Evolutionary conservation across 2,888 invertebrate genomes (phyloP).

Genomic region (Volucella inflata): DNA sequence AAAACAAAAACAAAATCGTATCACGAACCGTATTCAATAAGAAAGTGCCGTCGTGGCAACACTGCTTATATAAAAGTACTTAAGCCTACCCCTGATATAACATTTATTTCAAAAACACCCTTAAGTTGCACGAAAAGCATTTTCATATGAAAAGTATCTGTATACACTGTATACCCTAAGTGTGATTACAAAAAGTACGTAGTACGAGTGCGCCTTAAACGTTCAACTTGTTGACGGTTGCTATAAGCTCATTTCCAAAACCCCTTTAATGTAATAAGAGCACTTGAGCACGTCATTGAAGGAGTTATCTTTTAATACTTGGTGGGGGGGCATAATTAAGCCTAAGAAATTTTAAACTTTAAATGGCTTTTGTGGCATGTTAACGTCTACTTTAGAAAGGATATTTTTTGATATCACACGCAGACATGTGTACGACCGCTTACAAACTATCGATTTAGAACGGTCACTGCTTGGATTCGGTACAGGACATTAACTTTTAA

Average conservation of each 20-base stretch:
- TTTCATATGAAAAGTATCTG: constrained; percentile 15
- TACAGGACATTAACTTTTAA: constrained; percentile 24
- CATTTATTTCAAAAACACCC: constrained; percentile 3
- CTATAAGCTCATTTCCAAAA: constrained; percentile 33
- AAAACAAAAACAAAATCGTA: too few relatives aligned
- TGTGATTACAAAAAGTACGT: constrained; percentile 12
- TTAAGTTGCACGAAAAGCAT: constrained; percentile 22
- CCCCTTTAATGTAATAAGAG: constrained; percentile 36
- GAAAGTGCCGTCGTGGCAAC: too few relatives aligned
- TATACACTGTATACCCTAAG: constrained; percentile 24
- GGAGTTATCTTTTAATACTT: constrained; percentile 29
- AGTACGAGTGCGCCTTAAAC: not conserved
- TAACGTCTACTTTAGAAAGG: constrained; percentile 3
- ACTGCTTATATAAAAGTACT: too few relatives aligned
- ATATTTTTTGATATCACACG: constrained; percentile 22
- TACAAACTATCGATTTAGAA: too few relatives aligned
- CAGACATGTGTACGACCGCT: constrained; percentile 17
- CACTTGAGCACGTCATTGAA: constrained; percentile 52
- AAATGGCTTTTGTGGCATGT: constrained; percentile 42
- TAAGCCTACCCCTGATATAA: too few relatives aligned
- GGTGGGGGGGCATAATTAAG: not conserved
- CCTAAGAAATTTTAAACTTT: constrained; percentile 51
- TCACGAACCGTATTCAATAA: too few relatives aligned
- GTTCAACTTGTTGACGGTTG: constrained; percentile 41
- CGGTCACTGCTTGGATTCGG: too few relatives aligned